phyloP scores from a whole-genome alignment of 2,113 vertebrate genomes.

The Grammomys dolichurus region DNA sequence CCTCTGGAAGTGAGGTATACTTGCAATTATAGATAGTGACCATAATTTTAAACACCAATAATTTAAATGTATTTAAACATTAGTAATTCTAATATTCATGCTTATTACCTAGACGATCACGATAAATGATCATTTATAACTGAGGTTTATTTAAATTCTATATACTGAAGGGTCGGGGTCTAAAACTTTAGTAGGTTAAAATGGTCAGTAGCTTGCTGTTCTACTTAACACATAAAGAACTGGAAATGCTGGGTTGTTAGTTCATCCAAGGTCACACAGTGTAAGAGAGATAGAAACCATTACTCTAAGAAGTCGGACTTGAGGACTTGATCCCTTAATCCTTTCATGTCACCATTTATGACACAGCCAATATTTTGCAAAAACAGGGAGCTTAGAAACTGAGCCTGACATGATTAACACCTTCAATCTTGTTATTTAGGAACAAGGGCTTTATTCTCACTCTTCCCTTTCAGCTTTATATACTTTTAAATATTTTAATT shows the following conservation, averaged over 20 bases:
- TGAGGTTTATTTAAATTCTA: conserved; percentile 7
- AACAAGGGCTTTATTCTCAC: background rate
- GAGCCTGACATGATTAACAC: background rate
- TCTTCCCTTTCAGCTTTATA: conserved; percentile 4
- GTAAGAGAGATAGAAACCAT: background rate
- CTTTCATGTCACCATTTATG: background rate
- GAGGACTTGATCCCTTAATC: background rate
- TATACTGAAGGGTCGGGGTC: background rate
- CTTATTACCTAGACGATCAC: background rate
- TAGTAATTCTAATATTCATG: background rate
- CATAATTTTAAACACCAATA: background rate
- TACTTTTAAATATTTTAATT: conserved; percentile 39
- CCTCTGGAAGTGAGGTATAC: background rate
- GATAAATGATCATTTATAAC: background rate
- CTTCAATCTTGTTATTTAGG: background rate
- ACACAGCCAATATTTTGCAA: background rate
- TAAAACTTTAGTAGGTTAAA: conserved; percentile 5
- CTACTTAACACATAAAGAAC: background rate
- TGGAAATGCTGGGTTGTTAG: background rate
- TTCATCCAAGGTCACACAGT: background rate
- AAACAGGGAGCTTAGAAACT: background rate
- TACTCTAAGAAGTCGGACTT: background rate
- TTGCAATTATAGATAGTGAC: background rate
- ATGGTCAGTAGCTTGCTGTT: background rate
- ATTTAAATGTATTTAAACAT: background rate